These are phyloP conservation scores for Temnothorax ravouxi DNA, from an alignment of 2,888 invertebrate species.

Conservation along the genomic window DNA sequence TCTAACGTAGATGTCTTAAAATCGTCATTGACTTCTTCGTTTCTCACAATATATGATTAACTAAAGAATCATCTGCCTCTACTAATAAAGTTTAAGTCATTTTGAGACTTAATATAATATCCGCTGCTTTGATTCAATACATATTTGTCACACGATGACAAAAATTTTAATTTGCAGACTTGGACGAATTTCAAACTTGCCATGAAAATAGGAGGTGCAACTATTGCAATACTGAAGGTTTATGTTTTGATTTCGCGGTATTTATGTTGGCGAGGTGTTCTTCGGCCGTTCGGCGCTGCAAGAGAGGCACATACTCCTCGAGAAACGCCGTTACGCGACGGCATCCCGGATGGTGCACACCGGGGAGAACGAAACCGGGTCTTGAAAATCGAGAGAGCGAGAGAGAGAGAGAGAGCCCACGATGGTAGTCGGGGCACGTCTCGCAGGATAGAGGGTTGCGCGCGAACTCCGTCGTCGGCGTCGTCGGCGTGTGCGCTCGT, in stretches of 20 bases:
- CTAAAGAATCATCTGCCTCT: background rate
- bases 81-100: background rate
- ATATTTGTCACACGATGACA: background rate
- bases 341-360: constrained; percentile 5
- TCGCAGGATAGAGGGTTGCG: constrained; percentile 66
- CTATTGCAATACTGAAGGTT: too few species aligned
- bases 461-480: constrained; percentile 64
- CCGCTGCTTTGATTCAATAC: background rate
- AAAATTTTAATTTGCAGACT: background rate
- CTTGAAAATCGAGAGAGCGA: constrained; percentile 34
- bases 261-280: constrained; percentile 39
- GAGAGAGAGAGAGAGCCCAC: background rate
- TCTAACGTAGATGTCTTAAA: background rate
- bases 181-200: background rate
- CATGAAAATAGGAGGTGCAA: background rate
- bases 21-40: background rate
- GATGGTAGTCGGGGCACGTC: constrained; percentile 77
- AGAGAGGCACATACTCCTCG: constrained; percentile 3
- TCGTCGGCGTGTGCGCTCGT: constrained; percentile 42
- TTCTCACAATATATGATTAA: background rate
- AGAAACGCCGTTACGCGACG: constrained; percentile 2
- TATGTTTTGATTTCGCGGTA: constrained; percentile 36
- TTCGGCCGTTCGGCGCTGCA: background rate
- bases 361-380: constrained; percentile 1
- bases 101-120: background rate